Evolutionary conservation across 2,113 vertebrate species (phyloP), one percentile per base, ranked within the genome.

Genomic region (Chloroceryle aenea): DNA sequence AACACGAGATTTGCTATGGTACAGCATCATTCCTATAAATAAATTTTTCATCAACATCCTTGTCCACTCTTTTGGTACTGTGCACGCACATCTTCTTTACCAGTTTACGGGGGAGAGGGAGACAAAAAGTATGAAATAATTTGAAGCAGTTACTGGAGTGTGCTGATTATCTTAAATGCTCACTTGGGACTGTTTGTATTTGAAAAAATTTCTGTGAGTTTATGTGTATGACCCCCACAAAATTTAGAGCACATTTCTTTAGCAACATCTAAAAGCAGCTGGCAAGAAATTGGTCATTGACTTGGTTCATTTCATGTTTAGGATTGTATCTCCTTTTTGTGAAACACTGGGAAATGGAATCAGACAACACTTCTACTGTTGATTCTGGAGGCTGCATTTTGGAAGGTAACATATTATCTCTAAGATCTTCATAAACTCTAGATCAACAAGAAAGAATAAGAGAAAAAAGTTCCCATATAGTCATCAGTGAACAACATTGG

Each of bases 401-500:
- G 48, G 91, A 93, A n/a, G 79, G 93, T 43, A 98, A 90, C 50
- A 97, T 98, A 42, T 84, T 61, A 89, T 98, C 97, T 98, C 97
- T 98, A 40, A 95, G 89, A 84, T 98, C 85, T 96, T 98, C 97
- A 73, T 98, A 98, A 91, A 92, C 94, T 95, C 97, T 98, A 76
- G 13, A 80, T 32, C 22, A 84, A 89, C 36, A 71, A 69, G 16
- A 89, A 71, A 61, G 85, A 71, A 63, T 5, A 55, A 59, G 48
- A 68, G 4, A 22, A 72, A 87, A 38, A 77, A 45, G 5, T 52
- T 92, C 26, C 14, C 2, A 0, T 48, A 13, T 32, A 74, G 61
- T 74, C 10, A 40, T 75, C 56, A 42, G 7, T 38, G 27, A 72
- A 58, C 32, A 4, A 50, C 12, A 71, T 10, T 1, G 2, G 26